Percentiles rank a stretch among this genome's conserved stretches.
Evolutionary conservation across 2,888 invertebrate species (phyloP).

Genomic region (Limnephilus auricula): DNA sequence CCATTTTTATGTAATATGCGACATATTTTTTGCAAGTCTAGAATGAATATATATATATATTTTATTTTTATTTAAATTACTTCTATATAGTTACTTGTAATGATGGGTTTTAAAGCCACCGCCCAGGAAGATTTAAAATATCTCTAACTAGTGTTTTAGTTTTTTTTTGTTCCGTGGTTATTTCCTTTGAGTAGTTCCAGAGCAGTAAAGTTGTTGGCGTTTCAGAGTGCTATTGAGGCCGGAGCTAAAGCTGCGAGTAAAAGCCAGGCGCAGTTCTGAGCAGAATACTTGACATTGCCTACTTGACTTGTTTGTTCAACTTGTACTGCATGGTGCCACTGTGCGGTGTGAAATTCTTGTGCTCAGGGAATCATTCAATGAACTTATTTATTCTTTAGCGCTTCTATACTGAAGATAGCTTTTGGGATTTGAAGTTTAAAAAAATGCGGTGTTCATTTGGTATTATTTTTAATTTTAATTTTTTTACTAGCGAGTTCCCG

Average conservation of each 20-base stretch:
- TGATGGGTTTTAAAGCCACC: background rate
- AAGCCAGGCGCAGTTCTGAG: background rate
- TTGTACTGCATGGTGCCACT: background rate
- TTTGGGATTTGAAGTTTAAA: no score
- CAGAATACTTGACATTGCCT: background rate
- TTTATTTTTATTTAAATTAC: no score
- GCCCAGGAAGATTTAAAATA: background rate
- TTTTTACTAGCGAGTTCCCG: no score
- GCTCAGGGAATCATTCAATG: background rate
- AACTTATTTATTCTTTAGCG: no score
- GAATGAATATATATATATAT: no score
- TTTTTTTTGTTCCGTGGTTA: background rate
- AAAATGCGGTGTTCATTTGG: no score
- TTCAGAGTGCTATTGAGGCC: conserved; percentile 14
- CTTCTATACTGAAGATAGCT: no score
- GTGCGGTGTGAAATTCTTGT: background rate
- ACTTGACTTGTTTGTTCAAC: conserved; percentile 25
- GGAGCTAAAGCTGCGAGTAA: background rate
- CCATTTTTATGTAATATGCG: no score
- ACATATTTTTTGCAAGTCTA: no score
- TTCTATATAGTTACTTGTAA: no score
- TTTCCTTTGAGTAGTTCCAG: background rate
- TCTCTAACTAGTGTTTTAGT: background rate
- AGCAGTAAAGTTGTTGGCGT: background rate
- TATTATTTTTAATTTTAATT: no score